Evolutionary conservation across 2,113 vertebrate species (phyloP).

Genomic region (Pao palembangensis): DNA sequence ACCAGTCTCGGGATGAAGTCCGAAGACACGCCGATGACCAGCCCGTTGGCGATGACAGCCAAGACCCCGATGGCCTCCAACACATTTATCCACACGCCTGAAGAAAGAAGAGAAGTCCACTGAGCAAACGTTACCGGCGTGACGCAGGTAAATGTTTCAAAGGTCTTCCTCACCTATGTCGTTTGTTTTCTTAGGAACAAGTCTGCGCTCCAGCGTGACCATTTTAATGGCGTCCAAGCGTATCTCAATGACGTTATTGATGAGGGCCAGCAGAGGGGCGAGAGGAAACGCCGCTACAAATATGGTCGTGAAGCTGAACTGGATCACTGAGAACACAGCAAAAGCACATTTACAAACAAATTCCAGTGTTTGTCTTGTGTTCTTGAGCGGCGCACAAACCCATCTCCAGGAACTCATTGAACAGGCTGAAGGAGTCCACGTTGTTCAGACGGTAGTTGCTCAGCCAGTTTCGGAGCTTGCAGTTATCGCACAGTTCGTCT

Average conservation of each 20-base stretch:
- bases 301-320: slow-evolving; percentile 96
- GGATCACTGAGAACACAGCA: slow-evolving; percentile 78
- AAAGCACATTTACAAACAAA: background rate
- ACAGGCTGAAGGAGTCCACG: slow-evolving; percentile 84
- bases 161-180: slow-evolving; percentile 83
- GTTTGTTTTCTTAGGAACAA: slow-evolving; percentile 90
- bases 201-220: slow-evolving; percentile 79
- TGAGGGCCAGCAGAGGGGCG: slow-evolving; percentile 87
- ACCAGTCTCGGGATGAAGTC: slow-evolving; percentile 91
- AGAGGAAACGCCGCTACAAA: slow-evolving; percentile 95
- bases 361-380: background rate
- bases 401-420: slow-evolving; percentile 94
- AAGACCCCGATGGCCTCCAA: slow-evolving; percentile 87
- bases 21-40: slow-evolving; percentile 90
- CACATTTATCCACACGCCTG: slow-evolving; percentile 88
- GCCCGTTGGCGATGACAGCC: slow-evolving; percentile 90
- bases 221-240: slow-evolving; percentile 93
- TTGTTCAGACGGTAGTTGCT: slow-evolving; percentile 81
- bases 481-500: slow-evolving; percentile 67
- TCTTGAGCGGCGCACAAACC: slow-evolving; percentile 66
- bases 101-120: background rate
- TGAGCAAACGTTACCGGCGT: background rate
- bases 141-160: background rate
- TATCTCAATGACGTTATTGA: slow-evolving; percentile 90
- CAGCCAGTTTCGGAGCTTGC: slow-evolving; percentile 78